Evolutionary conservation across 2,113 vertebrate species (phyloP).

Genomic region (Eleginops maclovinus): DNA sequence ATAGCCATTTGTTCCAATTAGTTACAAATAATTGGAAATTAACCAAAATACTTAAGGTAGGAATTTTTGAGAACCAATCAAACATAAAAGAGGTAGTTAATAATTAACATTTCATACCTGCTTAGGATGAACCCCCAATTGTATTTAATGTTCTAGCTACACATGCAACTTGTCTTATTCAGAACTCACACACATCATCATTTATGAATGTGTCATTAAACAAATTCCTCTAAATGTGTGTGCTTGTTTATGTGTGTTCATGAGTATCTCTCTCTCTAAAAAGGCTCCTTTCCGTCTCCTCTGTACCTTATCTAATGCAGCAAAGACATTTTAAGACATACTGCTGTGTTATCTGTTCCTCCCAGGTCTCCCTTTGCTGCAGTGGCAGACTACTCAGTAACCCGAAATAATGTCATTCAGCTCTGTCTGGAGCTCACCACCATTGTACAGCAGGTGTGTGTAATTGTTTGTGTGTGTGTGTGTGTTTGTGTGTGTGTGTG

Average conservation of each 20-base stretch:
- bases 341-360: constrained; percentile 65
- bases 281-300: constrained; percentile 43
- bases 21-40: constrained; percentile 8
- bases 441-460: constrained; percentile 94
- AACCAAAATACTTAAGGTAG: background rate
- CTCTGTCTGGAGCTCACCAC: constrained; percentile 99
- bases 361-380: constrained; percentile 96
- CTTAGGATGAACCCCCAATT: background rate
- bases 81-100: background rate
- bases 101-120: background rate
- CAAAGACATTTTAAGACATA: constrained; percentile 41
- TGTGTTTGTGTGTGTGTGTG: constrained; percentile 47
- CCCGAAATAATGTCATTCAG: constrained; percentile 98
- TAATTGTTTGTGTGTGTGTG: constrained; percentile 44
- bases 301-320: constrained; percentile 49
- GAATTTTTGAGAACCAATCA: background rate
- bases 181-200: background rate
- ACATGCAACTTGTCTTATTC: background rate
- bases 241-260: background rate
- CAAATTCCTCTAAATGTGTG: background rate
- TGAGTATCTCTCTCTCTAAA: background rate
- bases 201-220: background rate
- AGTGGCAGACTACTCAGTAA: constrained; percentile 98
- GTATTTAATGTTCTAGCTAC: background rate
- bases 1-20: background rate